Evolutionary conservation across 2,113 vertebrate genomes (phyloP).

Genomic region (Rattus rattus): DNA sequence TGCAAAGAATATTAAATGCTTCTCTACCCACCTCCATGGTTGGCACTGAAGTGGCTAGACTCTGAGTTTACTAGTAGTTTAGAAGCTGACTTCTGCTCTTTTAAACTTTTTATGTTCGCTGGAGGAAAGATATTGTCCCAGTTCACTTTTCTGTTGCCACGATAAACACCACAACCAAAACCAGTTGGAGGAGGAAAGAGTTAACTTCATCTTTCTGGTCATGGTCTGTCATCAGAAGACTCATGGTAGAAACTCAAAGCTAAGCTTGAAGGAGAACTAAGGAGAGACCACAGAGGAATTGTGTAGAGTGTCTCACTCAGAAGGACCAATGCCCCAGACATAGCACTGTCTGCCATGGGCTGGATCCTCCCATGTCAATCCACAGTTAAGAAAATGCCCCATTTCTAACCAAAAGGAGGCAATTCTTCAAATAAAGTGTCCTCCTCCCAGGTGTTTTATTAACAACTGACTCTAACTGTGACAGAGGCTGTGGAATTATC

Average conservation of each 20-base stretch:
- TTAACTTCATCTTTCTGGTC: not conserved
- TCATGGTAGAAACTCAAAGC: not conserved
- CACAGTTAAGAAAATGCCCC: not conserved
- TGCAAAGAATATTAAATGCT: not conserved
- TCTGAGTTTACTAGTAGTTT: not conserved
- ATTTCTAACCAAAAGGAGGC: not conserved
- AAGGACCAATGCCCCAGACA: not conserved
- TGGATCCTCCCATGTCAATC: not conserved
- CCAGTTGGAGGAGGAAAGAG: not conserved
- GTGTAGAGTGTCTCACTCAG: too few species aligned
- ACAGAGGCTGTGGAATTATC: not conserved
- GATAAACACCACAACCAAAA: not conserved
- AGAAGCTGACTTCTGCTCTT: not conserved
- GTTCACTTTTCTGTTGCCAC: not conserved
- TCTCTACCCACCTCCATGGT: accelerated
- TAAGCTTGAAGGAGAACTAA: not conserved
- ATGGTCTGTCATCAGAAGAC: not conserved
- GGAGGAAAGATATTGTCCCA: not conserved
- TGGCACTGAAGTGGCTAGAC: not conserved
- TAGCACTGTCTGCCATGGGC: not conserved
- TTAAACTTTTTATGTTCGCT: not conserved
- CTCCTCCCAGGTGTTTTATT: not conserved
- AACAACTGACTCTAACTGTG: not conserved
- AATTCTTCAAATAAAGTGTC: not conserved
- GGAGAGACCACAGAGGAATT: not conserved